Percentiles rank a stretch among this genome's conserved stretches.
phyloP scores from a whole-genome alignment of 2,888 invertebrate species.

The Meghimatium bilineatum region DNA sequence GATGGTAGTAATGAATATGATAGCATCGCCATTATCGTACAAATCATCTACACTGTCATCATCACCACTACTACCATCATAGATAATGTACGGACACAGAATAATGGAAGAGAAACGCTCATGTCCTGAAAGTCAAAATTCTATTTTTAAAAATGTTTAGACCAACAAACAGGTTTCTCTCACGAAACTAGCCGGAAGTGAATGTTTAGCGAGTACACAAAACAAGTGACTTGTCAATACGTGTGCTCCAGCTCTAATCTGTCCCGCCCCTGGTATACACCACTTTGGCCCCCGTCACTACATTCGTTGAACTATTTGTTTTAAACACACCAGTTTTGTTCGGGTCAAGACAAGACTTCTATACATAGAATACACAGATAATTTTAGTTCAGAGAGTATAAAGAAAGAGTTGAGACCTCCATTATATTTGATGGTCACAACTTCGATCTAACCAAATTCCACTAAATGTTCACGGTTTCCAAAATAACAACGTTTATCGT shows the following conservation, averaged over 20 bases:
- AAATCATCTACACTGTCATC: not conserved
- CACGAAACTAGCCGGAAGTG: constrained; percentile 34
- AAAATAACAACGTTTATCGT: too few species aligned
- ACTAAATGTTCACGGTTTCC: too few species aligned
- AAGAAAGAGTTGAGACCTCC: too few species aligned
- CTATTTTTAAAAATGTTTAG: not conserved
- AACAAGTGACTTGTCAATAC: constrained; percentile 2
- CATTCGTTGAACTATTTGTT: not conserved
- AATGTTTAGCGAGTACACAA: constrained; percentile 26
- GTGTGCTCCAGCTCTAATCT: not conserved
- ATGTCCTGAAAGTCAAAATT: not conserved
- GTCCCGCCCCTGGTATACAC: not conserved
- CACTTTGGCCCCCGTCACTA: not conserved
- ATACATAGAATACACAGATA: not conserved
- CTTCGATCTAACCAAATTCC: too few species aligned
- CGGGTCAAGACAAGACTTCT: not conserved
- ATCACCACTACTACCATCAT: too few species aligned
- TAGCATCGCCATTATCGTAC: not conserved
- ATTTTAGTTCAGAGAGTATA: not conserved
- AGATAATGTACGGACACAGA: too few species aligned
- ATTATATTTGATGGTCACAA: too few species aligned
- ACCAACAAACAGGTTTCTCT: not conserved
- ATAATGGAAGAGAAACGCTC: too few species aligned
- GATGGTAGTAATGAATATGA: not conserved
- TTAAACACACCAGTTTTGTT: not conserved